A percentile compares a stretch with the other conserved stretches of the same genome.
Conservation (phyloP, 64 coral and sea anemone genomes). For the Pocillopora damicornis region DNA sequence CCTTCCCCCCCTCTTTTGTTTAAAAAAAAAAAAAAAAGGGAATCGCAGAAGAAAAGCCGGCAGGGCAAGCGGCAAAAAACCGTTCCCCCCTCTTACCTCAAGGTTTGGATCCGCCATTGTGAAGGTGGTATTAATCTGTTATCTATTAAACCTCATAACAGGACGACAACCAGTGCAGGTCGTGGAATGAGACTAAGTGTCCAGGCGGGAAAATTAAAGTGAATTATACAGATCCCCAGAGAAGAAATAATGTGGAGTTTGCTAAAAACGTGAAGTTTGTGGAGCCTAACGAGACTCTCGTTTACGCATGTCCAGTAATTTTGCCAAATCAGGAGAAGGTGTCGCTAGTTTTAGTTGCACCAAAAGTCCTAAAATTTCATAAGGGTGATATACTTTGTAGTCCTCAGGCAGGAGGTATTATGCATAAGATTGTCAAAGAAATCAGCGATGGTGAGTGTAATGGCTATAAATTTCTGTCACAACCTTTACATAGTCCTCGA, state of each 20-base stretch:
- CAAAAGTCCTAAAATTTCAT: conserved; percentile 23
- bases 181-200: conserved; percentile 65
- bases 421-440: conserved; percentile 49
- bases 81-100: too few relatives aligned
- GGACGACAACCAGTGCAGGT: conserved; percentile 46
- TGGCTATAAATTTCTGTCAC: neutral
- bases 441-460: neutral
- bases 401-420: conserved; percentile 57
- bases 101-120: too few relatives aligned
- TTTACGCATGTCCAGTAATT: conserved; percentile 65
- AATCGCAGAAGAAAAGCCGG: too few relatives aligned
- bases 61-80: too few relatives aligned
- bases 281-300: conserved; percentile 41
- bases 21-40: too few relatives aligned
- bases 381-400: conserved; percentile 50
- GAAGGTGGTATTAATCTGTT: neutral
- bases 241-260: conserved; percentile 41
- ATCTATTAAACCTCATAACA: neutral
- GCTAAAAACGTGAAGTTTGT: conserved; percentile 57
- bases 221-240: conserved; percentile 47
- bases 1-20: too few relatives aligned
- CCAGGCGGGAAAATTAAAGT: conserved; percentile 42
- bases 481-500: neutral
- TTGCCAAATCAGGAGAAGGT: conserved; percentile 27
- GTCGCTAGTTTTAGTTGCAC: conserved; percentile 34